Evolutionary conservation across 1,140 invertebrate genomes (phyloP), one percentile per base, ranked within the genome.

Genomic region (Pseudoatta argentina): DNA sequence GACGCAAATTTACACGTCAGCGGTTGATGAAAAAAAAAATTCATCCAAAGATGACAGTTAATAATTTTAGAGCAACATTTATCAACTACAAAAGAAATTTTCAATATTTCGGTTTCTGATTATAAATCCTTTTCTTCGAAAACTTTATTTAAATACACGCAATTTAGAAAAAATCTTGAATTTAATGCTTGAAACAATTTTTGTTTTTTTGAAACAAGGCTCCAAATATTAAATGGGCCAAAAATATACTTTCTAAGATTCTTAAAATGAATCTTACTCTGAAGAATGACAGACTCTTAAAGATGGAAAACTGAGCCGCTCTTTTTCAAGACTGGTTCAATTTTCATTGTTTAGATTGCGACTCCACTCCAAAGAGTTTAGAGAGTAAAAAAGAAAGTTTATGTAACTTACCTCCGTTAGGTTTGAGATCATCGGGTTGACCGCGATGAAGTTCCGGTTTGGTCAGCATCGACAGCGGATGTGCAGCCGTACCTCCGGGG

Each of bases 391-490:
- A 12, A 51, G n/a, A 21, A 39, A 24, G 1, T 39, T 76, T 16
- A 8, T 8, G 30, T 6, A 53, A 95, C 96, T 96, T 95, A 97
- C 97, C 97, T 94, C 97, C 97, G 91, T 96, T 96, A 14, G 96
- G 95, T 92, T 97, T 97, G 30, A 96, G 94, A 75, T 97, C 96
- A 55, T 97, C 96, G 0, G 95, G 94, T 53, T 94, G 94, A 64
- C 94, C 94, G 75, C 97, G 95, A 92, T 97, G 97, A 21, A 97
- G 94, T 86, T 97, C 97, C n/a, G 97, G 97, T 90, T 97, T 97
- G 24, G 96, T 96, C 57, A 97, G 92, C 95, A 97, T 97, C 16
- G 96, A 96, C 1, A 98, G 95, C 1, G 97, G 97, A 94, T 98
- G 97, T 72, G 96, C 96, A 2, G 96, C 96, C 24, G 96, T 95